Evolutionary conservation across 2,113 vertebrate species (phyloP).

Genomic region (Stigmatopora nigra): DNA sequence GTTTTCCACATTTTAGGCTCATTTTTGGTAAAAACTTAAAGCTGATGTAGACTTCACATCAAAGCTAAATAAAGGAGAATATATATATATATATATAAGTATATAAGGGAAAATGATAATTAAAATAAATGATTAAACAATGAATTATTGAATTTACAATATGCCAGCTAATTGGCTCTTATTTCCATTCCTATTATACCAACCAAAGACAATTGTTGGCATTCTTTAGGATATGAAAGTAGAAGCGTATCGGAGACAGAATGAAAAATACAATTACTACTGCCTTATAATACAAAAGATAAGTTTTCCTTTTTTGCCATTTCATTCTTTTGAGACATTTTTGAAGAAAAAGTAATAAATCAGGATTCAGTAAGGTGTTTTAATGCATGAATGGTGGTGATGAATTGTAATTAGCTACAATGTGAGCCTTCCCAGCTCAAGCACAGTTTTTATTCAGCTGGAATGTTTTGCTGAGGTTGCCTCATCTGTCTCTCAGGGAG

Average conservation of each 20-base stretch:
- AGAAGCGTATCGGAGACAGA: constrained; percentile 8
- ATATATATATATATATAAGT: no score
- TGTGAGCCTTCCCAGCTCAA: constrained; percentile 31
- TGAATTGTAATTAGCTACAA: constrained; percentile 62
- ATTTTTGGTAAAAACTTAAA: background rate
- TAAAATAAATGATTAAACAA: background rate
- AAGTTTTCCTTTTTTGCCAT: constrained; percentile 31
- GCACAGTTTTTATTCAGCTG: constrained; percentile 5
- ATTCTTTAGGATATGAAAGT: constrained; percentile 2
- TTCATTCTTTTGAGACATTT: constrained; percentile 8
- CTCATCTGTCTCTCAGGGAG: constrained; percentile 46
- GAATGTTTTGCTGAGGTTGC: constrained; percentile 54
- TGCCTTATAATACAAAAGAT: constrained; percentile 40
- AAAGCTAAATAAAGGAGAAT: background rate
- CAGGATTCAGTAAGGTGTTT: constrained; percentile 41
- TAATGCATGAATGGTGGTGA: constrained; percentile 33
- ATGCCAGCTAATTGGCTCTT: background rate
- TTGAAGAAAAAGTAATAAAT: constrained; percentile 1
- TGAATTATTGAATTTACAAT: background rate
- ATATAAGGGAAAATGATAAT: background rate
- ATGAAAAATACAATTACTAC: constrained; percentile 42
- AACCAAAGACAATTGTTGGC: constrained; percentile 2
- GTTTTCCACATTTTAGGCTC: background rate
- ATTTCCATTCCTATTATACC: constrained; percentile 22
- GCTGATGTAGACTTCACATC: background rate